phyloP scores from a whole-genome alignment of 2,888 invertebrate genomes.

The Leucania comma region DNA sequence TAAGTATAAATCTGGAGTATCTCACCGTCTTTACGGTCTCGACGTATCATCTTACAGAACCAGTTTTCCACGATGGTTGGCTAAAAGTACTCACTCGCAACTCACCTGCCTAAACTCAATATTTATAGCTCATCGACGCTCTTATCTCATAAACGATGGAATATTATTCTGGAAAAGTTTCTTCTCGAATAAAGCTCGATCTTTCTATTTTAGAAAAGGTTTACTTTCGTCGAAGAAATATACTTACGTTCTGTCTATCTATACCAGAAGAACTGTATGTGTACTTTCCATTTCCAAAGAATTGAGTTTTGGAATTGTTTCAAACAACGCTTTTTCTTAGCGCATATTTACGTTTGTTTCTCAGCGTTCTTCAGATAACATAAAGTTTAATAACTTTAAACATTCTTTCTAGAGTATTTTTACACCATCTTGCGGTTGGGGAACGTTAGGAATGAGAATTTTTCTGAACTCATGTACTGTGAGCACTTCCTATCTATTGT shows the following conservation, averaged over 20 bases:
- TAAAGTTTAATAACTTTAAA: conserved; percentile 23
- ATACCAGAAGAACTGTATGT: conserved; percentile 8
- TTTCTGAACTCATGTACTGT: conserved; percentile 1
- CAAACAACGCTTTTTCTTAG: conserved; percentile 26
- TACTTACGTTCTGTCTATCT: conserved; percentile 24
- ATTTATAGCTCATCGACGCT: conserved; percentile 62
- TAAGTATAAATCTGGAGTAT: conserved; percentile 69
- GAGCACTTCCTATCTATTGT: not conserved
- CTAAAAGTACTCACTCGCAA: conserved; percentile 59
- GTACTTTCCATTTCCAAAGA: conserved; percentile 33
- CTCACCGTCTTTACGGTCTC: conserved; percentile 46
- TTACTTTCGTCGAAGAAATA: conserved; percentile 13
- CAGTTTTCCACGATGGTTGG: conserved; percentile 55
- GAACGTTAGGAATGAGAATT: not conserved
- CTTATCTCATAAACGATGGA: conserved; percentile 53
- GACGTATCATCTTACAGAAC: conserved; percentile 50
- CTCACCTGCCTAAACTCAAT: conserved; percentile 64
- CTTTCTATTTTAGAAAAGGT: conserved; percentile 35
- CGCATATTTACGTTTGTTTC: conserved; percentile 33
- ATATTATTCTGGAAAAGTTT: conserved; percentile 44
- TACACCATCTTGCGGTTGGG: conserved; percentile 10
- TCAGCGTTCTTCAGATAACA: conserved; percentile 8
- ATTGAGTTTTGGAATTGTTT: conserved; percentile 48
- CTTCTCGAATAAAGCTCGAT: conserved; percentile 37
- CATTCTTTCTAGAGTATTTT: conserved; percentile 11